A percentile compares a stretch with the other conserved stretches of the same genome.
Conservation (phyloP, 2,888 invertebrate genomes). For the Limenitis camilla region DNA sequence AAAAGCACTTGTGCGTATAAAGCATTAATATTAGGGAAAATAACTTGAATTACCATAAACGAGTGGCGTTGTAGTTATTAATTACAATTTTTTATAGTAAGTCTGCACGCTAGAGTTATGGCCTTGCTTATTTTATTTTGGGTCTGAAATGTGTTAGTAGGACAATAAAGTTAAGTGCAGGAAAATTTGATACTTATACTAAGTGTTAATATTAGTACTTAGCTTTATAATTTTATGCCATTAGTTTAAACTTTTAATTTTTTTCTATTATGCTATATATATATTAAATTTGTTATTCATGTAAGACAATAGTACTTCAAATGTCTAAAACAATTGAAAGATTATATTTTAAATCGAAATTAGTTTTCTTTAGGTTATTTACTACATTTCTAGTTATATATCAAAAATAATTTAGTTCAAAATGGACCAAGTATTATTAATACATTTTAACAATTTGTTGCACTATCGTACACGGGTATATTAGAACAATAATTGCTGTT, state of each 20-base stretch:
- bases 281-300: too few relatives aligned
- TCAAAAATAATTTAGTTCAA: neutral
- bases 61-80: conserved; percentile 63
- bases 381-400: neutral
- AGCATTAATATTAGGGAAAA: conserved; percentile 62
- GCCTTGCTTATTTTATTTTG: conserved; percentile 20
- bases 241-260: too few relatives aligned
- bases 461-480: too few relatives aligned
- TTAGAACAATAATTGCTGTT: too few relatives aligned
- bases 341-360: too few relatives aligned
- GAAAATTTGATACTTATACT: conserved; percentile 4
- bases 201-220: neutral
- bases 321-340: too few relatives aligned
- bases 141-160: conserved; percentile 8
- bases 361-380: neutral
- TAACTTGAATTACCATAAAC: conserved; percentile 59
- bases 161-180: conserved; percentile 14
- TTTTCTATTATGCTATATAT: too few relatives aligned
- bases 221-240: neutral
- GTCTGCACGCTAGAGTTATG: conserved; percentile 47
- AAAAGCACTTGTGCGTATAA: too few relatives aligned
- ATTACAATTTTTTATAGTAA: conserved; percentile 61
- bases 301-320: too few relatives aligned
- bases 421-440: neutral
- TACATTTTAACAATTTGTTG: neutral